Base-by-base conservation (phyloP, 2,797 vertebrate genomes). In the Falco concolor region DNA sequence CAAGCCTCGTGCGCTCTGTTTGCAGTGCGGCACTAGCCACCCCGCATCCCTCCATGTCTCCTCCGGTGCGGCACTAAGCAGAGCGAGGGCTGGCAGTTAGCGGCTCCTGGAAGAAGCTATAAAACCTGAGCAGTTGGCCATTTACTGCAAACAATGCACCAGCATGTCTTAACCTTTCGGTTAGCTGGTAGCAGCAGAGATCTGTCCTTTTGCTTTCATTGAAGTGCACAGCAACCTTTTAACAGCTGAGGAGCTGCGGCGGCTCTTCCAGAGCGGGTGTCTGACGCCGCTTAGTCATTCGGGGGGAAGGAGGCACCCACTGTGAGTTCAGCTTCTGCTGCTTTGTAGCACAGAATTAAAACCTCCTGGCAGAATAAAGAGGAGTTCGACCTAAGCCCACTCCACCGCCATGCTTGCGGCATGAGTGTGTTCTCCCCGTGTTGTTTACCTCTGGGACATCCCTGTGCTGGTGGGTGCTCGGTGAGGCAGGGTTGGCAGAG, bases 321-420 rank as follows among this genome's bases (percentile, higher is more conserved):
- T 50, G 86, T 6, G 50, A 28, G 30, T 53, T 83, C 56, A 23
- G 77, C 73, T 59, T 54, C 76, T 38, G 28, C 61, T 32, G 22
- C 49, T 64, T 69, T 54, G 4, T 17, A 49, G 63, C 36, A 5
- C 42, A 10, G 38, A 38, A 61, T 56, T 60, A 47, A 70, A 87
- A 50, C 86, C 56, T 75, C 21, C 16, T 8, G 47, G 42, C 68
- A 69, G 28, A 40, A 18, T 34, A 34, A 19, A 1, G 34, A 85
- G 22, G 13, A 21, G 32, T 47, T 44, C 3, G 5, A 20, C 50
- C 32, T 18, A 17, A 42, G 36, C 24, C 45, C 50, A 53, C 28
- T 60, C 10, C 4, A 1, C 10, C 1, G 6, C 60, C 21, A 0
- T 1, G 40, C 45, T 18, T 5, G 6, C 0, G 1, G 27, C 36